A percentile compares a stretch with the other conserved stretches of the same genome.
Conservation (phyloP, 2,113 vertebrate genomes). For the Melanerpes aurifrons region DNA sequence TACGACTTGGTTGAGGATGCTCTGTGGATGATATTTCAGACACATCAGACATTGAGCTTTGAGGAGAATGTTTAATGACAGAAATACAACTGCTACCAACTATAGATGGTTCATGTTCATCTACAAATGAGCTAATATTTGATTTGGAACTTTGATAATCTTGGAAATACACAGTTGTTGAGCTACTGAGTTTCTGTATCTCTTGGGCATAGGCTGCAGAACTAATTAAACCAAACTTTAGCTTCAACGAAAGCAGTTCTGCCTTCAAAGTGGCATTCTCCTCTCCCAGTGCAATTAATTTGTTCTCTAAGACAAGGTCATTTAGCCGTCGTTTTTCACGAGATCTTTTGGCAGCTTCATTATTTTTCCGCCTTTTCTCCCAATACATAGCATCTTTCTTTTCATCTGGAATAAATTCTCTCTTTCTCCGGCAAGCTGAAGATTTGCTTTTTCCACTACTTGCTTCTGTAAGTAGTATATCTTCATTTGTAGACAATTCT, state of each 20-base stretch:
- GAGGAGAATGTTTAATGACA: conserved; percentile 95
- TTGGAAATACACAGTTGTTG: conserved; percentile 82
- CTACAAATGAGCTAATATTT: conserved; percentile 71
- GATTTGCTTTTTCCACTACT: conserved; percentile 78
- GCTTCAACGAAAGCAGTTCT: conserved; percentile 90
- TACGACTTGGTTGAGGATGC: conserved; percentile 70
- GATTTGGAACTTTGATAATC: conserved; percentile 78
- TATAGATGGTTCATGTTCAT: conserved; percentile 80
- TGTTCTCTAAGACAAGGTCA: conserved; percentile 97
- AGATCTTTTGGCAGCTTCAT: conserved; percentile 95
- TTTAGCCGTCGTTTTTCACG: conserved; percentile 94
- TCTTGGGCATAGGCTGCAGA: conserved; percentile 89
- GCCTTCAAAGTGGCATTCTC: conserved; percentile 93
- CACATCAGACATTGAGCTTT: conserved; percentile 80
- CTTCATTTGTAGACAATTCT: conserved; percentile 75
- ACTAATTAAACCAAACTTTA: conserved; percentile 93
- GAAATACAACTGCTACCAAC: conserved; percentile 89
- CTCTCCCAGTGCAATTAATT: conserved; percentile 91
- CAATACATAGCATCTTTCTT: conserved; percentile 96
- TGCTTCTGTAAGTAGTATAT: conserved; percentile 76
- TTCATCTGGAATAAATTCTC: conserved; percentile 96
- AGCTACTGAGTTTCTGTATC: conserved; percentile 86
- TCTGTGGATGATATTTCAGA: conserved; percentile 78
- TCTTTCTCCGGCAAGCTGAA: conserved; percentile 85
- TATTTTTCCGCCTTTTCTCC: conserved; percentile 95